phyloP scores from a whole-genome alignment of 1,140 invertebrate genomes.

The Alviniconcha marisindica region DNA sequence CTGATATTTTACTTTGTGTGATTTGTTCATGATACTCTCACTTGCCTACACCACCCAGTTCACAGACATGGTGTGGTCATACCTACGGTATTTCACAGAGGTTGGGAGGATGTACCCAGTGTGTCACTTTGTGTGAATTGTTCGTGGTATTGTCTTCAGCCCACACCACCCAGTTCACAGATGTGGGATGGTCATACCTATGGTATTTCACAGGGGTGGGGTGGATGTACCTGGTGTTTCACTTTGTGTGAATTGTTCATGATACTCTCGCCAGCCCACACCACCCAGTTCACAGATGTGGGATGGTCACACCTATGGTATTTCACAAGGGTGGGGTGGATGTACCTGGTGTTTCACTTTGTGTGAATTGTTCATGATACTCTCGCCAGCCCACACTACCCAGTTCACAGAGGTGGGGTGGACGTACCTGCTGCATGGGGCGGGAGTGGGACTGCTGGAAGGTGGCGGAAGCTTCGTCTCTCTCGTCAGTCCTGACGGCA shows the following conservation, averaged over 20 bases:
- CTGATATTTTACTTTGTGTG: too few relatives aligned
- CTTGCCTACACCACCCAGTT: too few relatives aligned
- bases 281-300: slow-evolving; percentile 73
- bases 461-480: slow-evolving; percentile 73
- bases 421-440: slow-evolving; percentile 70
- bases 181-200: too few relatives aligned
- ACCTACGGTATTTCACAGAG: too few relatives aligned
- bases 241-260: background rate
- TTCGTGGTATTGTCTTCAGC: too few relatives aligned
- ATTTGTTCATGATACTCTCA: too few relatives aligned
- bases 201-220: too few relatives aligned
- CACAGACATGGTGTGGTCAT: too few relatives aligned
- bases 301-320: slow-evolving; percentile 74
- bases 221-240: background rate
- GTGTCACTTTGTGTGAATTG: background rate
- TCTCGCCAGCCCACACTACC: slow-evolving; percentile 72
- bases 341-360: too few relatives aligned
- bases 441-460: slow-evolving; percentile 67
- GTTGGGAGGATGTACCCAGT: too few relatives aligned
- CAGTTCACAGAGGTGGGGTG: slow-evolving; percentile 74
- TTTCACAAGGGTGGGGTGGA: slow-evolving; percentile 67
- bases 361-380: background rate
- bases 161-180: too few relatives aligned
- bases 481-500: slow-evolving; percentile 64
- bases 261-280: slow-evolving; percentile 66